These are phyloP conservation scores for Gari tellinella DNA, from an alignment of 2,888 invertebrate genomes.

Conservation along the genomic window DNA sequence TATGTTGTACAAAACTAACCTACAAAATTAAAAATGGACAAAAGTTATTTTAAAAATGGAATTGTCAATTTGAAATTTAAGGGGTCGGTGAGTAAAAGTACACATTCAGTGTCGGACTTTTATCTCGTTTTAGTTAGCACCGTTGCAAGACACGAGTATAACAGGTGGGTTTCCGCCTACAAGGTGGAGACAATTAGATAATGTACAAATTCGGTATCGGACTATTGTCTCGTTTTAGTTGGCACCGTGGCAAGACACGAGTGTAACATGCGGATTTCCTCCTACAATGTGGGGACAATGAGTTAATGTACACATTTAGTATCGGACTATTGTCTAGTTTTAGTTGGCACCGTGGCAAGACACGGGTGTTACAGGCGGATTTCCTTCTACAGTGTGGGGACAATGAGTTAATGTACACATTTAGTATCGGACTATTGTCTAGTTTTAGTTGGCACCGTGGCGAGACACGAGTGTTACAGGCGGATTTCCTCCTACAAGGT, in stretches of 20 bases:
- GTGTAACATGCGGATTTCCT: not conserved
- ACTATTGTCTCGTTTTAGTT: constrained; percentile 14
- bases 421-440: not conserved
- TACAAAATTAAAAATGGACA: no score
- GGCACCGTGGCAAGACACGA: constrained; percentile 32
- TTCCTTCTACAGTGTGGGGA: not conserved
- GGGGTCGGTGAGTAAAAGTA: no score
- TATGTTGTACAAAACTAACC: no score
- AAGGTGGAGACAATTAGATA: not conserved
- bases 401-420: not conserved
- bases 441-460: constrained; percentile 37
- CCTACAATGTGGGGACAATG: not conserved
- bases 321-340: not conserved
- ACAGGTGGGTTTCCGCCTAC: constrained; percentile 1
- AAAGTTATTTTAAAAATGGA: no score
- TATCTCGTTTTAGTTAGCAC: no score
- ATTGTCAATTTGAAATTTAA: no score
- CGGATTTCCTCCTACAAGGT: not conserved
- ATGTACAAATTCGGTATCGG: not conserved
- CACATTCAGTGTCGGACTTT: no score
- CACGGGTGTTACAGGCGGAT: not conserved
- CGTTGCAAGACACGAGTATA: not conserved
- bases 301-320: not conserved
- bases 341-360: constrained; percentile 44
- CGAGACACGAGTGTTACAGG: constrained; percentile 7